Evolutionary conservation across 2,888 invertebrate species (phyloP).

Genomic region (Agriotes lineatus): DNA sequence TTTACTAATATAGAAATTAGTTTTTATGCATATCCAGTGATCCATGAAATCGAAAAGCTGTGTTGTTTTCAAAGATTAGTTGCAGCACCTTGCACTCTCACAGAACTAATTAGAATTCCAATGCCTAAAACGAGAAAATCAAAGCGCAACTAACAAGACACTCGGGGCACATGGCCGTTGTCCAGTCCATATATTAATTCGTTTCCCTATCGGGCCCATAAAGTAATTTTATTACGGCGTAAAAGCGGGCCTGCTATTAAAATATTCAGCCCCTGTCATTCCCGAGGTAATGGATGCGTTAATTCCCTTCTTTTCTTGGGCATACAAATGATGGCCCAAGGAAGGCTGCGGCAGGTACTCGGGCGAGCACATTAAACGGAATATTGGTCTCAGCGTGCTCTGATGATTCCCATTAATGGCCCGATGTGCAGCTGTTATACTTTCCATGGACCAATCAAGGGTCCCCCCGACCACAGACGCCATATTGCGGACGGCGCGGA

Average conservation of each 20-base stretch:
- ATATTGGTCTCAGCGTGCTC: conserved; percentile 61
- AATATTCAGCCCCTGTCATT: conserved; percentile 23
- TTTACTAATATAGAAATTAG: too few species aligned
- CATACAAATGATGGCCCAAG: conserved; percentile 22
- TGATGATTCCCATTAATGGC: conserved; percentile 63
- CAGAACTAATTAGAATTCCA: too few species aligned
- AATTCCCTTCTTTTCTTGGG: conserved; percentile 30
- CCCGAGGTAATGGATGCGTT: conserved; percentile 26
- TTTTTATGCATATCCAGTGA: too few species aligned
- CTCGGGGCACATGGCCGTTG: background rate
- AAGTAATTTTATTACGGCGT: conserved; percentile 16
- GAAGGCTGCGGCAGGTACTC: conserved; percentile 34
- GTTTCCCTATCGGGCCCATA: conserved; percentile 1
- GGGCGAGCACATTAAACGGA: conserved; percentile 56
- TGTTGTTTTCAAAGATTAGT: too few species aligned
- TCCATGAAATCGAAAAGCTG: too few species aligned
- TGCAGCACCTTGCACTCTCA: too few species aligned
- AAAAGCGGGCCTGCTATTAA: conserved; percentile 17
- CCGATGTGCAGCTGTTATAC: conserved; percentile 65
- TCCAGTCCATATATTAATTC: conserved; percentile 1
- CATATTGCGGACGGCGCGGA: conserved; percentile 59
- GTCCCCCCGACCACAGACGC: conserved; percentile 57
- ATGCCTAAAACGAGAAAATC: too few species aligned
- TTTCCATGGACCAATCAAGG: conserved; percentile 65
- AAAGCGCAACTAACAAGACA: too few species aligned